These are phyloP conservation scores for Pterobdella sp. DNA, from an alignment of 2,888 invertebrate species.

Conservation along the genomic window DNA sequence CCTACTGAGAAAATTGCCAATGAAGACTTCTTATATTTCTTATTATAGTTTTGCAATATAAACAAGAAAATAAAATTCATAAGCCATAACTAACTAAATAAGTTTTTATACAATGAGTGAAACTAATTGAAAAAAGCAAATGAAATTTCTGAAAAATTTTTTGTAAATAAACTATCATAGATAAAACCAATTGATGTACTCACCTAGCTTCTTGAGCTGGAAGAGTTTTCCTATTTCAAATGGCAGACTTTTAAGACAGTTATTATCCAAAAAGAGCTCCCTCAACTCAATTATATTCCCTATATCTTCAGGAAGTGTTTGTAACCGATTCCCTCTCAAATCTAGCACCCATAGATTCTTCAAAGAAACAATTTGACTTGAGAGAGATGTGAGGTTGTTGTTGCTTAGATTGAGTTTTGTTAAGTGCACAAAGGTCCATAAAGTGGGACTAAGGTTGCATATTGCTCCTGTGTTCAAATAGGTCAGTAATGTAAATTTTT, in stretches of 20 bases:
- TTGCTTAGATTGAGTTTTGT: slow-evolving; percentile 91
- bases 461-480: slow-evolving; percentile 67
- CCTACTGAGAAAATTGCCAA: no score
- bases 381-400: slow-evolving; percentile 82
- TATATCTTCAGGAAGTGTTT: slow-evolving; percentile 86
- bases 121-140: no score
- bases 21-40: no score
- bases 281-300: slow-evolving; percentile 91
- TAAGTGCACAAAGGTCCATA: slow-evolving; percentile 84
- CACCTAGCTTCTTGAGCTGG: slow-evolving; percentile 82
- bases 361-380: slow-evolving; percentile 79
- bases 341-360: slow-evolving; percentile 78
- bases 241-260: slow-evolving; percentile 83
- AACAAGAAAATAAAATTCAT: no score
- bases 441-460: slow-evolving; percentile 78
- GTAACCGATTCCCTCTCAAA: slow-evolving; percentile 69
- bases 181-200: slow-evolving; percentile 50
- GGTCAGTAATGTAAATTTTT: background rate
- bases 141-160: no score
- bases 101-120: no score
- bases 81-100: no score
- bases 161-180: no score
- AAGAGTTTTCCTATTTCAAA: slow-evolving; percentile 95
- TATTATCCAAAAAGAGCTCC: slow-evolving; percentile 87
- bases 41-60: no score